Evolutionary conservation across 2,113 vertebrate species (phyloP), one percentile per base, ranked within the genome.

Genomic region (Coryphaenoides rupestris): DNA sequence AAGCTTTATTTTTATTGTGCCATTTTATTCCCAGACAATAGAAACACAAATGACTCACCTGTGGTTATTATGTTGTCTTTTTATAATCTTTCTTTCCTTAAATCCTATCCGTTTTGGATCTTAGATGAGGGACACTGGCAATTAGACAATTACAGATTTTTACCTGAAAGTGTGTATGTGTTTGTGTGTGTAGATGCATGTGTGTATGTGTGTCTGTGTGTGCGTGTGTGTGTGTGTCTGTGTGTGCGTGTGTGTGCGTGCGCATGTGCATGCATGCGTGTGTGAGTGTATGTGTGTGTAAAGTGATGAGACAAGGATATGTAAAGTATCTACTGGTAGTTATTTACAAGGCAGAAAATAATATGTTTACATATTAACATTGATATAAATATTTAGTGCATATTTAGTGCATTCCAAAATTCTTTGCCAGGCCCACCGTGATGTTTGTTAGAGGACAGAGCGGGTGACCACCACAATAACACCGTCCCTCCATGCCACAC

Each of bases 381-480:
- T n/a, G n/a, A n/a, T n/a, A n/a, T n/a, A n/a, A n/a, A 65, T 16
- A 68, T 50, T 68, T 55, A 58, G 21, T 45, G 55, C 54, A 58
- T 63, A 65, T 64, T 74, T 68, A 72, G 23, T 19, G 60, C 60
- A 28, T 60, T 78, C 45, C 61, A 50, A 66, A 66, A 82, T 74
- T 58, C 69, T 77, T 62, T 66, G 55, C 61, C 23, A 24, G 64
- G 40, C 56, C 58, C 63, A 62, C 53, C 47, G 49, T 62, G 60
- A 63, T 78, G 70, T 68, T n/a, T 80, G 65, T 79, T 72, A 66
- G 65, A 73, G 74, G 62, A 58, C 62, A 73, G 55, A 70, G 66
- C 66, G 74, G 67, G 61, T 81, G 74, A 74, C 77, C 75, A 68
- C 64, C 60, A 72, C 74, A 72, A 52, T 75, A 79, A 80, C 83